Evolutionary conservation across 2,888 invertebrate species (phyloP).

Genomic region (Balanococcus diminutus): DNA sequence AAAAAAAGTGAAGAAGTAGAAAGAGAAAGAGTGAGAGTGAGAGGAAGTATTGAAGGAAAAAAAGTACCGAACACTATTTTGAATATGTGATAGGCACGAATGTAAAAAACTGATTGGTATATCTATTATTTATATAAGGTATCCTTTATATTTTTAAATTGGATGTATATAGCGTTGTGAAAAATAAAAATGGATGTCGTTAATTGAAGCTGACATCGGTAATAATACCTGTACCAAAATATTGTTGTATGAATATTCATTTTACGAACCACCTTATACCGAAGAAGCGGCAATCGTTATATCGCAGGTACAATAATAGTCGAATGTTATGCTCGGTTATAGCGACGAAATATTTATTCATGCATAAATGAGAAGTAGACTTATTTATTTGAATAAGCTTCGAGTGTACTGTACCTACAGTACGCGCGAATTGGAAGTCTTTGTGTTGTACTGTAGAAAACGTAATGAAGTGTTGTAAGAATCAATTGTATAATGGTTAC

Average conservation of each 20-base stretch:
- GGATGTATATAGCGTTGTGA: conserved; percentile 28
- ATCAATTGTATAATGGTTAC: neutral
- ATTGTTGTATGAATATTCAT: conserved; percentile 39
- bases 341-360: conserved; percentile 42
- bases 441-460: neutral
- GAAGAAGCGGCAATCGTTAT: conserved; percentile 2
- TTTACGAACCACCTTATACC: neutral
- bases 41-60: neutral
- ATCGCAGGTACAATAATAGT: conserved; percentile 29
- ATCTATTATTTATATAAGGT: conserved; percentile 14
- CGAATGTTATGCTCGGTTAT: conserved; percentile 34
- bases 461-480: neutral
- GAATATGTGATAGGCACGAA: neutral
- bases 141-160: conserved; percentile 36
- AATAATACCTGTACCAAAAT: conserved; percentile 33
- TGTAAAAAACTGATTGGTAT: conserved; percentile 13
- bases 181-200: conserved; percentile 35
- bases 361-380: conserved; percentile 44
- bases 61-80: neutral
- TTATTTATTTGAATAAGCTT: conserved; percentile 37
- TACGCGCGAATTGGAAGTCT: conserved; percentile 22
- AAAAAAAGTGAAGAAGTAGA: neutral
- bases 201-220: conserved; percentile 44
- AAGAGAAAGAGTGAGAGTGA: neutral
- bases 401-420: neutral